Base-by-base conservation (phyloP, 2,888 invertebrate species). In the Andrena praecox region DNA sequence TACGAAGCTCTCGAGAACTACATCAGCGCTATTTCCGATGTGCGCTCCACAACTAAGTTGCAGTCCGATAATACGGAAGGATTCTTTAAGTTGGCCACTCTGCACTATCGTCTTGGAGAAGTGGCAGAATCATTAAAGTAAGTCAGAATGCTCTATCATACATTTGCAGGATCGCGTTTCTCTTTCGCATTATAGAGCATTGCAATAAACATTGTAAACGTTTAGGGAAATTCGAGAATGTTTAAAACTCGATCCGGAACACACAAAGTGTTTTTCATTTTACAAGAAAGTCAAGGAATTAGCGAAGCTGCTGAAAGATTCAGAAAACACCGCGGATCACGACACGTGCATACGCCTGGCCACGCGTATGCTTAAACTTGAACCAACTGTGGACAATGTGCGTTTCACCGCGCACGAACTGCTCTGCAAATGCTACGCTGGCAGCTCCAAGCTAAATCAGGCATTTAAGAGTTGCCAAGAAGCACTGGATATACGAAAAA, bases 241-340 rank as follows among this genome's bases (percentile, higher is more conserved):
- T 94, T 95, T 99, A 24, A 99, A 98, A 93, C 95, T 99, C 59
- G 99, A 99, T 94, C 99, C 99, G 0, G 99, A 99, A 90, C 99
- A 99, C 94, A 98, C 98, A 94, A 96, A 97, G 90, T 99, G 99
- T 94, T 99, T 99, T 94, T 96, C 97, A 27, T 97, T 99, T 91
- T 99, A 99, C 95, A 99, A 99, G 94, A 98, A 97, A 93, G 95
- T 99, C 48, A 99, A 99, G 93, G 99, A 99, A 93, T 95, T 99
- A 16, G 98, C 97, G 86, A 98, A 98, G 93, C 95, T 96, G 77
- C 93, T 98, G 75, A 93, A 94, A 31, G 96, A 96, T 31, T 96
- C 97, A 10, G 96, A 97, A 90, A 93, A 94, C 67, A 94, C 95
- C 2, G 94, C 95, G 42, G 96, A 97, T 90, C 97, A 95, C 94